Percentiles rank a stretch among this genome's conserved stretches.
phyloP scores from a whole-genome alignment of 2,797 vertebrate genomes.

The Xenentodon cancila region DNA sequence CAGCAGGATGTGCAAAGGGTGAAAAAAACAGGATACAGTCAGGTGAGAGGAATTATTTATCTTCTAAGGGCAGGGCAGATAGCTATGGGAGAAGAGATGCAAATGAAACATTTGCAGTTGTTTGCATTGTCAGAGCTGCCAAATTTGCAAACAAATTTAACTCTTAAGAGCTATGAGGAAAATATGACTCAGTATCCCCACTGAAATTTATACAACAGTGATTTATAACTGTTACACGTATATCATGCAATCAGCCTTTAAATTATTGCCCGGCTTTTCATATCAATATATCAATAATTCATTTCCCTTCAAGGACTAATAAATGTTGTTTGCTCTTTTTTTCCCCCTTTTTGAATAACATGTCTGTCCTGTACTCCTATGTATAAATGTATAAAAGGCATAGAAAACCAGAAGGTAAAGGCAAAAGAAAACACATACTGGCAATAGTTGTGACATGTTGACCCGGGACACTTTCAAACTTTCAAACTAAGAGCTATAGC shows the following conservation, averaged over 20 bases:
- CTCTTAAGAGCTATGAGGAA: constrained; percentile 15
- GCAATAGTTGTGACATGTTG: constrained; percentile 17
- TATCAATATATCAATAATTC: no score
- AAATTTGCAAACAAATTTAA: constrained; percentile 52
- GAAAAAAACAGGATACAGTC: constrained; percentile 71
- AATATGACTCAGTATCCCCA: constrained; percentile 4
- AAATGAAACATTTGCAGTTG: constrained; percentile 77
- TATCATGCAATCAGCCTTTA: not conserved
- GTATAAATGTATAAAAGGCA: not conserved
- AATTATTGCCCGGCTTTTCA: not conserved
- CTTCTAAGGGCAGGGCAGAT: constrained; percentile 47
- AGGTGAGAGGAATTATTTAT: constrained; percentile 66
- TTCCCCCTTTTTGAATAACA: no score
- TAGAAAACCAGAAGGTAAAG: constrained; percentile 12
- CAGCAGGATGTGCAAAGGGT: constrained; percentile 69
- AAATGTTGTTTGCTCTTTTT: no score
- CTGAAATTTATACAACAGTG: constrained; percentile 19
- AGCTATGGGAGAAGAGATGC: constrained; percentile 62
- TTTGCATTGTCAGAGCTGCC: constrained; percentile 71
- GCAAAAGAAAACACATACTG: not conserved
- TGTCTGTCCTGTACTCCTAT: constrained; percentile 3
- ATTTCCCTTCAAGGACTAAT: no score
- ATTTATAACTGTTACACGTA: constrained; percentile 36
- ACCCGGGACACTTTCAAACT: constrained; percentile 9
- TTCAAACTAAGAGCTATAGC: constrained; percentile 4